A percentile compares a stretch with the other conserved stretches of the same genome.
phyloP scores from a whole-genome alignment of 2,113 vertebrate species.

The Helogale parvula region DNA sequence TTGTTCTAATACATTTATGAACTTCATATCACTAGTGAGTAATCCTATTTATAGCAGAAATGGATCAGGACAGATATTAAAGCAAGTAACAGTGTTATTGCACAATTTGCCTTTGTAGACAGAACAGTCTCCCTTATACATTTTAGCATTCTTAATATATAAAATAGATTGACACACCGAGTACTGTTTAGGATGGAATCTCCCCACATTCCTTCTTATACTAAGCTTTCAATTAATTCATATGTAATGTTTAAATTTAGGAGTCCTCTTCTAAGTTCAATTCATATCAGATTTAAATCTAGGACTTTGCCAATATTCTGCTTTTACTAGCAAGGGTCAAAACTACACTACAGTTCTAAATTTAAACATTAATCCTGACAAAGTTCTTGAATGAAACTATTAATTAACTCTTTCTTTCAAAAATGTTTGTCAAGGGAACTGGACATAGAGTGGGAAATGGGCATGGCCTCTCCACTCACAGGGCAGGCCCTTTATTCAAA shows the following conservation, averaged over 20 bases:
- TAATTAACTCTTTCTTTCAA: constrained; percentile 4
- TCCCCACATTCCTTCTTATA: background rate
- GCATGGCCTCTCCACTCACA: background rate
- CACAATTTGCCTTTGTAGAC: background rate
- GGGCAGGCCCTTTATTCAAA: background rate
- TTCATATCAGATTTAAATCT: constrained; percentile 4
- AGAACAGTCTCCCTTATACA: background rate
- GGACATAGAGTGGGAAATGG: background rate
- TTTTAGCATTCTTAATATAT: background rate
- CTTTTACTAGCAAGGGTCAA: background rate
- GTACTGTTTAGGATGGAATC: background rate
- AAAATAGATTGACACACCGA: background rate
- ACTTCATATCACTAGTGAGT: background rate
- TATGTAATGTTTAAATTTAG: background rate
- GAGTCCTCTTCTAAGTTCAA: background rate
- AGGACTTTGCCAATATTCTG: background rate
- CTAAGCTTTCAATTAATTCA: constrained; percentile 9
- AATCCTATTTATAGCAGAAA: background rate
- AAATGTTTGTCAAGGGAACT: background rate
- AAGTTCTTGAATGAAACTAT: background rate
- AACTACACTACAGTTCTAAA: background rate
- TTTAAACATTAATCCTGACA: background rate
- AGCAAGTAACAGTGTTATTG: background rate
- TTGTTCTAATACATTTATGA: background rate
- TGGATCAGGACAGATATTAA: background rate